These are phyloP conservation scores for Crotophaga sulcirostris DNA, from an alignment of 2,113 vertebrate genomes.

Conservation along the genomic window DNA sequence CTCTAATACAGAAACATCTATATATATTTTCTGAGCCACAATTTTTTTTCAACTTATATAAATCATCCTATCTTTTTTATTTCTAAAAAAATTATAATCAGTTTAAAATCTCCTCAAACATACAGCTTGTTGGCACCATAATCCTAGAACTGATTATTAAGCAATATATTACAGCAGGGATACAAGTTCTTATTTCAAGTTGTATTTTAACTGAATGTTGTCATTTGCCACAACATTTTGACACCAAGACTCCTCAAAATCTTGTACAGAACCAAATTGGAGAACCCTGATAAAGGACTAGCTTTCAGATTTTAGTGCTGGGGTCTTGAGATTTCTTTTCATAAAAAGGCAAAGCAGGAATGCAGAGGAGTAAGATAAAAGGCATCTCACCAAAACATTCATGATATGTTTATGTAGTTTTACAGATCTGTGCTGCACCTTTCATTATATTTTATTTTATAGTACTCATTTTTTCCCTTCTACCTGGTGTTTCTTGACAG, in stretches of 20 bases:
- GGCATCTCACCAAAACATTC: background rate
- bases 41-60: background rate
- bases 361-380: background rate
- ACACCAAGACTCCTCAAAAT: background rate
- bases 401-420: conserved; percentile 18
- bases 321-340: background rate
- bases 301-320: background rate
- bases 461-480: background rate
- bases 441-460: conserved; percentile 13
- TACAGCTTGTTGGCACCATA: background rate
- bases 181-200: background rate
- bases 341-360: background rate
- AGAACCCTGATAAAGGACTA: background rate
- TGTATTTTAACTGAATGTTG: background rate
- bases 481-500: background rate
- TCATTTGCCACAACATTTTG: background rate
- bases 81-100: background rate
- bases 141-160: background rate
- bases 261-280: background rate
- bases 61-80: background rate
- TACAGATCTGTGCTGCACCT: background rate
- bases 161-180: background rate
- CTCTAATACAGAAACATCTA: background rate
- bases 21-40: background rate
- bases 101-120: background rate